Evolutionary conservation across 2,888 invertebrate species (phyloP), one percentile per base, ranked within the genome.

Genomic region (Xylocampa areola): DNA sequence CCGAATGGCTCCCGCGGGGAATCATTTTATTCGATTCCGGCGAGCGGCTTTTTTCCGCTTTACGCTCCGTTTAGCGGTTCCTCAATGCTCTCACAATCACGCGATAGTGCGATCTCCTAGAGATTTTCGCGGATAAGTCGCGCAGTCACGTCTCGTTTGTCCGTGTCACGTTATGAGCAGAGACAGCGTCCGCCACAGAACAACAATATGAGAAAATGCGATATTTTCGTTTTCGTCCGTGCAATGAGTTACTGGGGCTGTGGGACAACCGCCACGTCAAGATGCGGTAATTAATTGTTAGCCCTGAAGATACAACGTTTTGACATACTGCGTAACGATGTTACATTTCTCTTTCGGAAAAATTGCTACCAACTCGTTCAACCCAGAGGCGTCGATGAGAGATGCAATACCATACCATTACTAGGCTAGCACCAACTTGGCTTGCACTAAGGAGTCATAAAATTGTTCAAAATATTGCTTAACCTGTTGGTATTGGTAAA

Each of bases 21-120:
- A 95, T 95, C 95, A 95, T 95, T 95, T 95, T 95, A 95, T 95
- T 95, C 95, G 95, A 95, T 95, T 95, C 95, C 94, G 94, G 94
- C 93, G 89, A 87, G 88, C 89, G 89, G 88, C 87, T 90, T 93
- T 93, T 92, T 93, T 92, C 89, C 88, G 89, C 88, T 91, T 90
- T 88, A 88, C 90, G 92, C 93, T 92, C 92, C 89, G 92, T 91
- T 94, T 91, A 91, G 91, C 91, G 90, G 90, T 88, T 85, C 84
- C 71, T 81, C 80, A 76, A 79, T 77, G 80, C 80, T 82, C 79
- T 86, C 65, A 80, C 87, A 90, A 90, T 90, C 88, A 87, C 86
- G 78, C 77, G 79, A 80, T 67, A 55, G 57, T 67, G 69, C 69
- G 55, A 63, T 82, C 77, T 80, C 65, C 57, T 66, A 37, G 61